These are phyloP conservation scores for Diogma glabrata DNA, from an alignment of 2,888 invertebrate species.

Conservation along the genomic window DNA sequence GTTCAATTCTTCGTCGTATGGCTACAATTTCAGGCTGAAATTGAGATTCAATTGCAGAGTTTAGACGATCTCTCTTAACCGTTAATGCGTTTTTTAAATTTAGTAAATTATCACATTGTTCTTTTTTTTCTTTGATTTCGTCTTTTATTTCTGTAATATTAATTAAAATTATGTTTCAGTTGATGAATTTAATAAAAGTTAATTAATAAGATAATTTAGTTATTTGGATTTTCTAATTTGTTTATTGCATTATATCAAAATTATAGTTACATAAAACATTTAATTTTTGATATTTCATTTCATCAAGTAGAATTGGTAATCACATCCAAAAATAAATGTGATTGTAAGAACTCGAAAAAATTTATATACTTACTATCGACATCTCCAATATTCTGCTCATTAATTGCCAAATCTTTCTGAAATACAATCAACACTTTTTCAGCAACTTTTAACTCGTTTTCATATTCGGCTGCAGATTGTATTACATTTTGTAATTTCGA, in stretches of 20 bases:
- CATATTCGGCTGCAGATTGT: constrained; percentile 23
- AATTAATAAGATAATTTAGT: too few species aligned
- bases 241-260: too few species aligned
- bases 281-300: too few species aligned
- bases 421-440: constrained; percentile 30
- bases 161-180: too few species aligned
- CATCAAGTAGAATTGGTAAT: too few species aligned
- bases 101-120: background rate
- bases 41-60: constrained; percentile 27
- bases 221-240: too few species aligned
- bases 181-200: too few species aligned
- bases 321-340: too few species aligned
- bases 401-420: constrained; percentile 39
- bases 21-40: constrained; percentile 30
- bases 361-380: too few species aligned
- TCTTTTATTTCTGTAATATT: background rate
- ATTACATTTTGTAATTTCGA: constrained; percentile 32
- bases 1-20: constrained; percentile 35
- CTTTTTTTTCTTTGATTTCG: background rate
- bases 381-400: too few species aligned
- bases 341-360: too few species aligned
- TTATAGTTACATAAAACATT: too few species aligned
- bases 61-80: constrained; percentile 23
- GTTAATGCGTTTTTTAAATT: constrained; percentile 11
- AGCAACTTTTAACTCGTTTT: constrained; percentile 30